Evolutionary conservation across 2,888 invertebrate species (phyloP).

Genomic region (Belgica antarctica): DNA sequence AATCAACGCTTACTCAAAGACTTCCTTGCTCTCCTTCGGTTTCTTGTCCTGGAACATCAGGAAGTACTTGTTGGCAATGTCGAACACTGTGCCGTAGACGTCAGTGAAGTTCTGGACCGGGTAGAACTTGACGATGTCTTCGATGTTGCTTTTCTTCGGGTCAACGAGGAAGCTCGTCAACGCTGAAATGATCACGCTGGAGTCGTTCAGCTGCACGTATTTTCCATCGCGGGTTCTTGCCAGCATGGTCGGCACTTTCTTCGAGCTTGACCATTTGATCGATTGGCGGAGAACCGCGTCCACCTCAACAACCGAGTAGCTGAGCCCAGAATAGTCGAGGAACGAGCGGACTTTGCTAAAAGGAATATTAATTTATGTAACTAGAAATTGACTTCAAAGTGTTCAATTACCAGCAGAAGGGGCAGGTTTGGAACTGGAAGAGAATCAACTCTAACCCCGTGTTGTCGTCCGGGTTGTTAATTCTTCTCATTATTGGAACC

Average conservation of each 20-base stretch:
- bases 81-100: slow-evolving; percentile 66
- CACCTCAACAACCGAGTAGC: slow-evolving; percentile 95
- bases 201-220: slow-evolving; percentile 88
- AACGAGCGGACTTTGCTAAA: slow-evolving; percentile 86
- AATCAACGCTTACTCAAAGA: slow-evolving; percentile 32
- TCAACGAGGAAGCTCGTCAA: slow-evolving; percentile 75
- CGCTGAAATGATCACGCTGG: slow-evolving; percentile 88
- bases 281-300: slow-evolving; percentile 91
- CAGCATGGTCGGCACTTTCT: slow-evolving; percentile 90
- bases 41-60: slow-evolving; percentile 71
- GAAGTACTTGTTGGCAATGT: slow-evolving; percentile 85
- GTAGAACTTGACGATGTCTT: slow-evolving; percentile 73
- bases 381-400: too few species aligned
- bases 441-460: slow-evolving; percentile 76
- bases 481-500: slow-evolving; percentile 59
- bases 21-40: slow-evolving; percentile 51
- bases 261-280: slow-evolving; percentile 81
- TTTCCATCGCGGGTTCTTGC: slow-evolving; percentile 67
- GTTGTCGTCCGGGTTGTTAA: slow-evolving; percentile 64
- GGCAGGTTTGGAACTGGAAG: slow-evolving; percentile 96
- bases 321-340: slow-evolving; percentile 87
- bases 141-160: slow-evolving; percentile 58
- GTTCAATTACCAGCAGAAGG: slow-evolving; percentile 98
- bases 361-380: too few species aligned
- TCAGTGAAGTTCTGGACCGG: slow-evolving; percentile 68